phyloP scores from a whole-genome alignment of 2,888 invertebrate species.

The Nomada lathburiana region DNA sequence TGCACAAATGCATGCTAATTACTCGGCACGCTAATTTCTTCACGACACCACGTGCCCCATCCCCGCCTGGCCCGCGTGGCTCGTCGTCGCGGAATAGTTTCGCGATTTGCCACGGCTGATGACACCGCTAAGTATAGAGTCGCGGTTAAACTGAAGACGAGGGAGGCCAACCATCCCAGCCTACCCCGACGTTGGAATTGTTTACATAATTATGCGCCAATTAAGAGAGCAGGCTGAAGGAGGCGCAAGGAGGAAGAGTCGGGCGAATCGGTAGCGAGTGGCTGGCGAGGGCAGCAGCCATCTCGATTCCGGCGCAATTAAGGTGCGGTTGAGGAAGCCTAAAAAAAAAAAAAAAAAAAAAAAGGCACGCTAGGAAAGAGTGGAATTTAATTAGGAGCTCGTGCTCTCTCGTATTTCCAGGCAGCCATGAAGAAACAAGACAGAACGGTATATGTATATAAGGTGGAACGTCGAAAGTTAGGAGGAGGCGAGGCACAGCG shows the following conservation, averaged over 20 bases:
- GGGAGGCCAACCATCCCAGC: slow-evolving; percentile 19
- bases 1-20: slow-evolving; percentile 47
- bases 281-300: slow-evolving; percentile 73
- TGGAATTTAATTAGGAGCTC: slow-evolving; percentile 83
- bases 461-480: slow-evolving; percentile 22
- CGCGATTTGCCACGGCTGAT: slow-evolving; percentile 58
- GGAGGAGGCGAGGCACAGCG: slow-evolving; percentile 4
- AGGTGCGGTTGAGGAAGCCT: slow-evolving; percentile 82
- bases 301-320: slow-evolving; percentile 81
- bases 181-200: slow-evolving; percentile 72
- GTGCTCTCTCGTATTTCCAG: slow-evolving; percentile 80
- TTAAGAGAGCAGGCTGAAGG: slow-evolving; percentile 76
- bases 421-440: slow-evolving; percentile 79
- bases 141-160: slow-evolving; percentile 44
- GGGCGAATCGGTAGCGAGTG: slow-evolving; percentile 64
- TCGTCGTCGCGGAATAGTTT: slow-evolving; percentile 42
- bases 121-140: slow-evolving; percentile 58
- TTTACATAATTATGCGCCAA: slow-evolving; percentile 83
- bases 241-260: slow-evolving; percentile 55
- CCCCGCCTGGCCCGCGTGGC: not conserved
- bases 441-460: slow-evolving; percentile 43
- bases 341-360: slow-evolving; percentile 40
- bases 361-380: slow-evolving; percentile 79
- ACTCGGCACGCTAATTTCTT: slow-evolving; percentile 50
- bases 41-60: slow-evolving; percentile 24